Conservation (phyloP, 1,140 invertebrate genomes). For the Drosophila trapezifrons region DNA sequence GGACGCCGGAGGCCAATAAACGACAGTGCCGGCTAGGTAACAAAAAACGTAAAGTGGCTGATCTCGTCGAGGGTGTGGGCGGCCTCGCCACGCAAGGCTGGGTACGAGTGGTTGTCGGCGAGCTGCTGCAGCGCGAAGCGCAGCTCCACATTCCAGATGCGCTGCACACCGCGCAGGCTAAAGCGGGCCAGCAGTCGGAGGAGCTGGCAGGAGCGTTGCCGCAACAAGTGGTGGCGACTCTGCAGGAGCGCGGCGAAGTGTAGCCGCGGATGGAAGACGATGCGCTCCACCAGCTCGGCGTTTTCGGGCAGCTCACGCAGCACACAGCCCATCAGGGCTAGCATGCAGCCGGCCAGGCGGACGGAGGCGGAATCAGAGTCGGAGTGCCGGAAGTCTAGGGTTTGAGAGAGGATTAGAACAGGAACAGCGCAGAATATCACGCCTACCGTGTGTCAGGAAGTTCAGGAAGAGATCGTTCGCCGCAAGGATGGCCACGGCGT, state of each 20-base stretch:
- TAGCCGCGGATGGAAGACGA: slow-evolving; percentile 86
- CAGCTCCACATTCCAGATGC: slow-evolving; percentile 86
- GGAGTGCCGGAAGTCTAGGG: slow-evolving; percentile 86
- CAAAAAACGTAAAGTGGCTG: slow-evolving; percentile 85
- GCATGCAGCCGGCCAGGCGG: slow-evolving; percentile 87
- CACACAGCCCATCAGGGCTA: slow-evolving; percentile 89
- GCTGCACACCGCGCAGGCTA: slow-evolving; percentile 87
- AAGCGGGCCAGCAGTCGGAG: slow-evolving; percentile 88
- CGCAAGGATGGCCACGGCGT: slow-evolving; percentile 89
- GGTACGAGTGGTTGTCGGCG: slow-evolving; percentile 64
- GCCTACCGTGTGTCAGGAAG: slow-evolving; percentile 85
- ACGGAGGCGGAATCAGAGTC: slow-evolving; percentile 86
- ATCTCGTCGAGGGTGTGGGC: slow-evolving; percentile 85
- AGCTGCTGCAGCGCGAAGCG: slow-evolving; percentile 85
- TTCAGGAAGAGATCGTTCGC: slow-evolving; percentile 85
- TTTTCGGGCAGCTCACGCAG: slow-evolving; percentile 90
- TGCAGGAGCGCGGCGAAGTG: slow-evolving; percentile 87
- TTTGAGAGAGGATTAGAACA: slow-evolving; percentile 34
- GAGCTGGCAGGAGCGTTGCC: slow-evolving; percentile 88
- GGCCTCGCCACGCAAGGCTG: slow-evolving; percentile 82
- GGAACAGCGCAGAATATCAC: neutral
- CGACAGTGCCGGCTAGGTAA: slow-evolving; percentile 42
- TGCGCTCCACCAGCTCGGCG: slow-evolving; percentile 89
- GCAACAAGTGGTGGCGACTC: slow-evolving; percentile 86
- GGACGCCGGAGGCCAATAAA: slow-evolving; percentile 37